A percentile compares a stretch with the other conserved stretches of the same genome.
phyloP scores from a whole-genome alignment of 1,140 invertebrate species.

The Aphelinus certus region DNA sequence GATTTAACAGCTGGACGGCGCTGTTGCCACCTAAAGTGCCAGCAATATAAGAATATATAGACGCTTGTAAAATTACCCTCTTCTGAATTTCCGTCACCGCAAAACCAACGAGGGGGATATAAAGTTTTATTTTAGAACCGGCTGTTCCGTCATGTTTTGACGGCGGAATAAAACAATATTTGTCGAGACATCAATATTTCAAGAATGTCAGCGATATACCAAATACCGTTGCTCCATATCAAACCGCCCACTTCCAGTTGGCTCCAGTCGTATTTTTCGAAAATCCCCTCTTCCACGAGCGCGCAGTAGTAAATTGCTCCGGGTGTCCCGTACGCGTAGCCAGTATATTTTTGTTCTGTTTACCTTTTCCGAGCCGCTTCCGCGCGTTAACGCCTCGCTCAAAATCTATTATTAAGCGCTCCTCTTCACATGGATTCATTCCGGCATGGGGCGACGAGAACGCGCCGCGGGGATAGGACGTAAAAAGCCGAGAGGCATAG shows the following conservation, averaged over 20 bases:
- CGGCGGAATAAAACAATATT: no score
- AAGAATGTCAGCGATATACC: no score
- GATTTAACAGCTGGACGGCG: constrained; percentile 16
- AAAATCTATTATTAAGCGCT: constrained; percentile 32
- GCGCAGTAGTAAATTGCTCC: neutral
- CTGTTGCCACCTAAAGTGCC: constrained; percentile 21
- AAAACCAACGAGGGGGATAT: no score
- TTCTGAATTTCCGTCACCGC: no score
- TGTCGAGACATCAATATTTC: no score
- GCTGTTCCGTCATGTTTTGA: no score
- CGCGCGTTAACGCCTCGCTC: constrained; percentile 11
- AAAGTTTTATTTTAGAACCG: no score
- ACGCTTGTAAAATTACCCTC: no score
- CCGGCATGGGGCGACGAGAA: constrained; percentile 24
- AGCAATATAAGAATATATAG: no score
- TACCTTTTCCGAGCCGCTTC: neutral
- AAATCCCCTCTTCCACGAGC: constrained; percentile 3
- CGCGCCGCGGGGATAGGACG: neutral
- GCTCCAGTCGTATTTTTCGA: no score
- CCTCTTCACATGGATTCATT: neutral
- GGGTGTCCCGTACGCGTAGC: constrained; percentile 20
- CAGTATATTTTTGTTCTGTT: neutral
- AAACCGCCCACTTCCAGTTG: no score
- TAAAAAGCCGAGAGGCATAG: constrained; percentile 4
- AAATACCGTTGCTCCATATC: no score